phyloP scores from a whole-genome alignment of 2,113 vertebrate genomes.

The Triplophysa tibetana region DNA sequence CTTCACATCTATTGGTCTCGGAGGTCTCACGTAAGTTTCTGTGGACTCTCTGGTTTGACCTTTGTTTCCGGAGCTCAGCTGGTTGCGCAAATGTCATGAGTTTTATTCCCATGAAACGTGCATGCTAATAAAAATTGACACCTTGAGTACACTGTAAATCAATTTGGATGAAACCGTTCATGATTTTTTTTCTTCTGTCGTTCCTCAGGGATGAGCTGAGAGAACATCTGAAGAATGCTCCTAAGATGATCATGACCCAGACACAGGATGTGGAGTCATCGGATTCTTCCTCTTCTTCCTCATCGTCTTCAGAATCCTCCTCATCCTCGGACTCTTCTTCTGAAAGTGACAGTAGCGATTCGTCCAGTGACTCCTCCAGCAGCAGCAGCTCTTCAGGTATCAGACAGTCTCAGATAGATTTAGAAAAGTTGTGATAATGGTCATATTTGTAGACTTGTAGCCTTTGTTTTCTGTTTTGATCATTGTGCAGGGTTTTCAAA shows the following conservation, averaged over 20 bases:
- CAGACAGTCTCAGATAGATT: not conserved
- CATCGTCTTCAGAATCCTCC: slow-evolving; percentile 76
- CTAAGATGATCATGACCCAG: slow-evolving; percentile 96
- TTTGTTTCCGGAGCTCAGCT: too few relatives aligned
- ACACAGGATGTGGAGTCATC: slow-evolving; percentile 92
- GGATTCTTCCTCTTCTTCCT: slow-evolving; percentile 77
- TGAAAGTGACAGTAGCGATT: slow-evolving; percentile 68
- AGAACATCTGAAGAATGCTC: slow-evolving; percentile 96
- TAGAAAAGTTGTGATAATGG: too few relatives aligned
- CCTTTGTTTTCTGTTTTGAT: too few relatives aligned
- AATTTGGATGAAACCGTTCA: too few relatives aligned
- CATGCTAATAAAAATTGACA: not conserved
- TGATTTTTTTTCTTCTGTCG: not conserved
- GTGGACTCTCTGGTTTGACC: not conserved
- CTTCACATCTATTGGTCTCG: slow-evolving; percentile 98
- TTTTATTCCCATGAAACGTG: too few relatives aligned
- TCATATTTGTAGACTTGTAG: not conserved
- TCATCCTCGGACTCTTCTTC: slow-evolving; percentile 65
- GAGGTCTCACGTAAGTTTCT: slow-evolving; percentile 89
- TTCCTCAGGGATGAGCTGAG: slow-evolving; percentile 89
- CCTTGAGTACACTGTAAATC: not conserved
- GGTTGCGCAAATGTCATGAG: too few relatives aligned
- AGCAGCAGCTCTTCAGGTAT: slow-evolving; percentile 82
- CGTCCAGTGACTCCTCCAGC: slow-evolving; percentile 78
- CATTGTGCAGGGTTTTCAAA: too few relatives aligned